Conservation (phyloP, 2,797 vertebrate genomes). For the Oophaga sylvatica region DNA sequence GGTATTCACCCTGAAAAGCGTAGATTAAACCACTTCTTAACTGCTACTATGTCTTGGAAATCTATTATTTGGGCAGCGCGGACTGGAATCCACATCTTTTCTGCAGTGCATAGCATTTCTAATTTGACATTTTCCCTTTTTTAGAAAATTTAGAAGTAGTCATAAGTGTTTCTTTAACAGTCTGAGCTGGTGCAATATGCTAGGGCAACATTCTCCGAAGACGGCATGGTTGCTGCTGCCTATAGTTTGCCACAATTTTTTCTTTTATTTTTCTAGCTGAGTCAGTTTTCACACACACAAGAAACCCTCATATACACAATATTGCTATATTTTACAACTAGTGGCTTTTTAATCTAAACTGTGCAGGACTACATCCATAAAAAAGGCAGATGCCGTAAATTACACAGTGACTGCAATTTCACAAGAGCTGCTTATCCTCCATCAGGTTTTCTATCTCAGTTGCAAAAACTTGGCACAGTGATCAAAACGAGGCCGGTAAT, state of each 20-base stretch:
- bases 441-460: conserved; percentile 4
- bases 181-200: neutral
- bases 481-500: conserved; percentile 40
- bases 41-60: too few relatives aligned
- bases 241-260: neutral
- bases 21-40: too few relatives aligned
- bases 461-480: conserved; percentile 6
- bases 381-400: neutral
- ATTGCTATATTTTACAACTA: neutral
- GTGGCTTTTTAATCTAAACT: neutral
- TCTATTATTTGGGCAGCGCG: too few relatives aligned
- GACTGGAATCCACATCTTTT: too few relatives aligned
- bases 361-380: neutral
- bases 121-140: neutral
- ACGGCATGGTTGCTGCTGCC: neutral
- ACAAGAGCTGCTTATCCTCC: neutral
- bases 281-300: neutral
- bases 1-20: too few relatives aligned
- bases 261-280: neutral
- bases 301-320: neutral
- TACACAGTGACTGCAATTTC: neutral
- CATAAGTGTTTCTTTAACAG: neutral
- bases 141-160: neutral
- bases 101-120: too few relatives aligned
- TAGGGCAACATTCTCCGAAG: neutral